A percentile compares a stretch with the other conserved stretches of the same genome.
phyloP scores from a whole-genome alignment of 2,797 vertebrate genomes.

The Erpetoichthys calabaricus region DNA sequence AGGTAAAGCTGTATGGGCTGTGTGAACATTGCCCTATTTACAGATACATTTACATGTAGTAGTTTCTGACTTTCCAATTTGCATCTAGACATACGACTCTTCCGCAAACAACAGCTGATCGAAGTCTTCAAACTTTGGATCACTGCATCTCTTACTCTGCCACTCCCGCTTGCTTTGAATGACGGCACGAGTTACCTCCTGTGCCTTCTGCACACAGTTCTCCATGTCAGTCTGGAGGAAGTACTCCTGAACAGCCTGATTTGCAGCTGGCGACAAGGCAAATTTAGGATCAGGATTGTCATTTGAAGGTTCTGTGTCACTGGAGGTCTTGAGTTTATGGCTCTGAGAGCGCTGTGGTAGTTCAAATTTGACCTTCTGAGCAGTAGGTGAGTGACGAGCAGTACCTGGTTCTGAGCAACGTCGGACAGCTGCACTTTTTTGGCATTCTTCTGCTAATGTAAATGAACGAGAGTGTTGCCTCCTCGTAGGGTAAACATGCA shows the following conservation, averaged over 20 bases:
- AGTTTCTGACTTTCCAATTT: background rate
- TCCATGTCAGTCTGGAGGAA: constrained; percentile 41
- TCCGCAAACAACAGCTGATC: constrained; percentile 67
- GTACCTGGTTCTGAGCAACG: constrained; percentile 35
- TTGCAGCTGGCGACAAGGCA: constrained; percentile 44
- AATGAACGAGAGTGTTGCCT: constrained; percentile 38
- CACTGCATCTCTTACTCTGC: constrained; percentile 52
- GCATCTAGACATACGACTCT: constrained; percentile 58
- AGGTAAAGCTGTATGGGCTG: background rate
- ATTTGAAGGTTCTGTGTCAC: background rate
- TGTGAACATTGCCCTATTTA: background rate
- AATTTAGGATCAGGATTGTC: constrained; percentile 20
- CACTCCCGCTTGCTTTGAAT: constrained; percentile 50
- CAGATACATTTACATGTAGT: background rate
- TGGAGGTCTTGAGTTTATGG: constrained; percentile 26
- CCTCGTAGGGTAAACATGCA: constrained; percentile 31
- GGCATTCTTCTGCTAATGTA: constrained; percentile 16
- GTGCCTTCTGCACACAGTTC: constrained; percentile 37
- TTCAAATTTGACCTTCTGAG: constrained; percentile 14
- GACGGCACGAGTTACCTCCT: constrained; percentile 44
- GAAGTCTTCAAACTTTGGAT: constrained; percentile 59
- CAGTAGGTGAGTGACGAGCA: constrained; percentile 10
- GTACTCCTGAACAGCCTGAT: constrained; percentile 37
- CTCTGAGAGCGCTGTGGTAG: constrained; percentile 19
- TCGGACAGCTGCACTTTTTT: constrained; percentile 23